Evolutionary conservation across 2,113 vertebrate species (phyloP).

Genomic region (Bufo bufo): DNA sequence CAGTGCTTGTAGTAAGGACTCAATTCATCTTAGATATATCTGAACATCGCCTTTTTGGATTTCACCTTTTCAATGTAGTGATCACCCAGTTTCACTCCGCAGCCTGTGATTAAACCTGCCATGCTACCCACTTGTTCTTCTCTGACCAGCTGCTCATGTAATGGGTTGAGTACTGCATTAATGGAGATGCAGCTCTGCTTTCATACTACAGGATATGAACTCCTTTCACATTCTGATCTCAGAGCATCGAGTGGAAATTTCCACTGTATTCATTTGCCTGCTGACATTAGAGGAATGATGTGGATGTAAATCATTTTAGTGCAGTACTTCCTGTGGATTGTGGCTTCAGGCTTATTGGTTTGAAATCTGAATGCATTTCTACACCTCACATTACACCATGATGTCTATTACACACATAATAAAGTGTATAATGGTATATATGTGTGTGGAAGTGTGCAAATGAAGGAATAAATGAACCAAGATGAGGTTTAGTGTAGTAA

Average conservation of each 20-base stretch:
- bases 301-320: neutral
- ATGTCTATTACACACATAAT: neutral
- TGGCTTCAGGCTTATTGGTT: neutral
- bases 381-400: neutral
- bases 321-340: neutral
- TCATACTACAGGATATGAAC: neutral
- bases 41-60: too few relatives aligned
- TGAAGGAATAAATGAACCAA: too few relatives aligned
- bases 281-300: neutral
- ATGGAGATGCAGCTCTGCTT: neutral
- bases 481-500: too few relatives aligned
- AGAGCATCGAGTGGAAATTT: conserved; percentile 48
- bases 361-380: neutral
- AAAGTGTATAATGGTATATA: too few relatives aligned
- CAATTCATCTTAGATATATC: too few relatives aligned
- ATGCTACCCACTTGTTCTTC: neutral
- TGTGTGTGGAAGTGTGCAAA: too few relatives aligned
- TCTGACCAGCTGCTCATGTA: neutral
- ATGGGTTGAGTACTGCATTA: neutral
- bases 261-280: conserved; percentile 32
- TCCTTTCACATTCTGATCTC: conserved; percentile 31
- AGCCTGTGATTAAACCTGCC: neutral
- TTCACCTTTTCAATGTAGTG: too few relatives aligned
- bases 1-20: too few relatives aligned
- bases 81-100: neutral